Evolutionary conservation across 2,797 vertebrate species (phyloP).

Genomic region (Lerista edwardsae): DNA sequence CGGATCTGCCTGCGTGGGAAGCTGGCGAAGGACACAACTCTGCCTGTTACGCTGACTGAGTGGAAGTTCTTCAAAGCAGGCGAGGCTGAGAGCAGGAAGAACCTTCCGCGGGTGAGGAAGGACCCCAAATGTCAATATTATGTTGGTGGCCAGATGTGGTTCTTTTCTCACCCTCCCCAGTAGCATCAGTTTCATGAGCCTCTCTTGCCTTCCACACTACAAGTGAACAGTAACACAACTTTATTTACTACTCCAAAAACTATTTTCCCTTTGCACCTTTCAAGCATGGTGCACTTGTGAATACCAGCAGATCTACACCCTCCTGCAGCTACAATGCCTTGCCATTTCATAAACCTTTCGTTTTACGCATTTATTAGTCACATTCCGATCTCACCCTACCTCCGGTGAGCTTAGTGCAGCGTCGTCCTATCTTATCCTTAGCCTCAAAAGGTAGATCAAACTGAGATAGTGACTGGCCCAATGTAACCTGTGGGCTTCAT

Average conservation of each 20-base stretch:
- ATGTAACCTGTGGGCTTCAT: not conserved
- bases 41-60: conserved; percentile 78
- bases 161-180: not conserved
- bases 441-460: not conserved
- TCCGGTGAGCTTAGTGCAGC: not conserved
- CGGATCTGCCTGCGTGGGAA: conserved; percentile 69
- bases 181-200: not conserved
- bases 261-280: not conserved
- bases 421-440: not conserved
- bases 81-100: conserved; percentile 75
- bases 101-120: conserved; percentile 76
- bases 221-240: not conserved
- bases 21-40: conserved; percentile 73
- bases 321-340: not conserved
- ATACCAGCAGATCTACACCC: not conserved
- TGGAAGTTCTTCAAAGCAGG: conserved; percentile 80
- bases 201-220: not conserved
- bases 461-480: not conserved
- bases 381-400: not conserved
- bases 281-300: not conserved
- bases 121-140: not conserved
- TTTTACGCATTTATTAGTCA: not conserved
- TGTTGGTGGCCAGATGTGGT: not conserved
- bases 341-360: not conserved
- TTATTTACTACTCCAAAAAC: not conserved